Percentiles rank a stretch among this genome's conserved stretches.
Evolutionary conservation across 2,888 invertebrate species (phyloP).

Genomic region (Cheilosia pagana): DNA sequence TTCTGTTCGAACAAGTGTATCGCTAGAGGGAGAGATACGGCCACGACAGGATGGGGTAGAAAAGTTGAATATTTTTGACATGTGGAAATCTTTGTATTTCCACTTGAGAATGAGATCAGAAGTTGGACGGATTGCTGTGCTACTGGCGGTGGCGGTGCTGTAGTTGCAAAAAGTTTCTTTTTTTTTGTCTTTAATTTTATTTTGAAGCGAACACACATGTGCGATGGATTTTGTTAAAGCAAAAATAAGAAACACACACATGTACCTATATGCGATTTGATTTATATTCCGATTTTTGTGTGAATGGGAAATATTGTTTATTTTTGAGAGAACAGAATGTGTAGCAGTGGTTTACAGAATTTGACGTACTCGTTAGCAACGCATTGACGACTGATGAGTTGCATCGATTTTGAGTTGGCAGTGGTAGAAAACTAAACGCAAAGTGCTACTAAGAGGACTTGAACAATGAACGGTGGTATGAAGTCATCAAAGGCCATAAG

Average conservation of each 20-base stretch:
- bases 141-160: neutral
- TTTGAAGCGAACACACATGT: constrained; percentile 15
- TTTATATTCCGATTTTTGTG: constrained; percentile 32
- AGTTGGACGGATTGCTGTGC: constrained; percentile 37
- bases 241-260: neutral
- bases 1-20: constrained; percentile 74
- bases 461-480: no score
- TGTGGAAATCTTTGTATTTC: constrained; percentile 69
- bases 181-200: constrained; percentile 5
- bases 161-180: constrained; percentile 38
- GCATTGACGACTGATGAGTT: no score
- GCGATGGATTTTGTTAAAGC: constrained; percentile 8
- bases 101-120: constrained; percentile 73
- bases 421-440: no score
- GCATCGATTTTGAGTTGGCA: no score
- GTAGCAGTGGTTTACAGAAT: no score
- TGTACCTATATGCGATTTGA: constrained; percentile 37
- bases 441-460: no score
- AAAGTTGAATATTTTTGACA: constrained; percentile 67
- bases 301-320: neutral
- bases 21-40: constrained; percentile 12
- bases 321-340: neutral
- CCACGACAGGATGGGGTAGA: constrained; percentile 3
- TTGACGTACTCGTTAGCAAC: no score
- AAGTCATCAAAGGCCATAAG: no score